These are phyloP conservation scores for Telenomus remus DNA, from an alignment of 1,140 invertebrate species.

Conservation along the genomic window DNA sequence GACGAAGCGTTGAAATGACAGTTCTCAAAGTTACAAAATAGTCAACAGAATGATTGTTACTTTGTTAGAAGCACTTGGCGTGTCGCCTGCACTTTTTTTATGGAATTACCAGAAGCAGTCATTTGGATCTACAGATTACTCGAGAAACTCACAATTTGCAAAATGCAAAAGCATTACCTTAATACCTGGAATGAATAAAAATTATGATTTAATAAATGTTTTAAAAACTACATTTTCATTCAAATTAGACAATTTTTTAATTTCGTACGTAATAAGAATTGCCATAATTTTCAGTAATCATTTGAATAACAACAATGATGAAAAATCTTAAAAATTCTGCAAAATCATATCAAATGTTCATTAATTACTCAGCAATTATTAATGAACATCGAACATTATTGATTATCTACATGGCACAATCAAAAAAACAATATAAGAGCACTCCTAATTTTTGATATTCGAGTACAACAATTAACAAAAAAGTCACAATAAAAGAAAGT, in stretches of 20 bases:
- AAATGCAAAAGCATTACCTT: slow-evolving; percentile 3
- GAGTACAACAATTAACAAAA: neutral
- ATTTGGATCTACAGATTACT: slow-evolving; percentile 22
- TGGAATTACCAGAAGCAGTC: slow-evolving; percentile 22
- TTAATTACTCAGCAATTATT: too few species aligned
- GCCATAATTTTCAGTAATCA: too few species aligned
- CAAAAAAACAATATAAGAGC: too few species aligned
- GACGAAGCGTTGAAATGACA: slow-evolving; percentile 24
- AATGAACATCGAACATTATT: too few species aligned
- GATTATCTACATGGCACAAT: too few species aligned
- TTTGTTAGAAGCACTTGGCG: slow-evolving; percentile 25
- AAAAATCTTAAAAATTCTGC: too few species aligned
- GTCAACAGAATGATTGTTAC: slow-evolving; percentile 13
- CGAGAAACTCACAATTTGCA: slow-evolving; percentile 4
- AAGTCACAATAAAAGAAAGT: neutral
- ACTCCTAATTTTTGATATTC: too few species aligned
- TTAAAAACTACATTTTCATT: too few species aligned
- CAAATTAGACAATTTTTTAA: too few species aligned
- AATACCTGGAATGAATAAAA: neutral
- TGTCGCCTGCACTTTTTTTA: slow-evolving; percentile 35
- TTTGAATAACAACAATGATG: too few species aligned
- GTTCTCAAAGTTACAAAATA: slow-evolving; percentile 16
- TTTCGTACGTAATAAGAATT: too few species aligned
- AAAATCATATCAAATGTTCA: too few species aligned
- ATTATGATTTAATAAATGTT: neutral